These are phyloP conservation scores for Eilema griseolum DNA, from an alignment of 2,888 invertebrate genomes.

Conservation along the genomic window DNA sequence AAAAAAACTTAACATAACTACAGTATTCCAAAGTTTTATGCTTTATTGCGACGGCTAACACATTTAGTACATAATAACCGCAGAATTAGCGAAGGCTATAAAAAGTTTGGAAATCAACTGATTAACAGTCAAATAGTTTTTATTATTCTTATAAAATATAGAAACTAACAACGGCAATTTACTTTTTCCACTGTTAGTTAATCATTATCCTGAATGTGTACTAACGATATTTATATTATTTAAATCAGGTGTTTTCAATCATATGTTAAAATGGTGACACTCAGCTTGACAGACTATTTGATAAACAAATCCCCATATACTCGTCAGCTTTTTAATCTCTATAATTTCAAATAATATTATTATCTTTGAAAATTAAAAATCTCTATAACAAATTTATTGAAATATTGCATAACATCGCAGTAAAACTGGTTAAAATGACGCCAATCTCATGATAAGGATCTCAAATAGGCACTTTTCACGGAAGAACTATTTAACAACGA, in stretches of 20 bases:
- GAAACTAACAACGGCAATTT: neutral
- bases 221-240: no score
- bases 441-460: neutral
- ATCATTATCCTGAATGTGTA: no score
- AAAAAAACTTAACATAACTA: neutral
- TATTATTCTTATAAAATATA: neutral
- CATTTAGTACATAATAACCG: neutral
- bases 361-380: no score
- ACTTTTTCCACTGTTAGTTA: no score
- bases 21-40: neutral
- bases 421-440: neutral
- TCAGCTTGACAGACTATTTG: no score
- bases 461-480: neutral
- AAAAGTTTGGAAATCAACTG: neutral
- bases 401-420: neutral
- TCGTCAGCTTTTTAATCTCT: no score
- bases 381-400: no score
- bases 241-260: no score
- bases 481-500: conserved; percentile 1
- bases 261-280: no score
- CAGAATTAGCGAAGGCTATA: neutral
- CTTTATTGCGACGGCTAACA: neutral
- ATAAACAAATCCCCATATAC: no score
- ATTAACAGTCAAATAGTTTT: neutral
- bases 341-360: no score